Evolutionary conservation across 2,888 invertebrate genomes (phyloP), one percentile per base, ranked within the genome.

Genomic region (Micoletzkya japonica): DNA sequence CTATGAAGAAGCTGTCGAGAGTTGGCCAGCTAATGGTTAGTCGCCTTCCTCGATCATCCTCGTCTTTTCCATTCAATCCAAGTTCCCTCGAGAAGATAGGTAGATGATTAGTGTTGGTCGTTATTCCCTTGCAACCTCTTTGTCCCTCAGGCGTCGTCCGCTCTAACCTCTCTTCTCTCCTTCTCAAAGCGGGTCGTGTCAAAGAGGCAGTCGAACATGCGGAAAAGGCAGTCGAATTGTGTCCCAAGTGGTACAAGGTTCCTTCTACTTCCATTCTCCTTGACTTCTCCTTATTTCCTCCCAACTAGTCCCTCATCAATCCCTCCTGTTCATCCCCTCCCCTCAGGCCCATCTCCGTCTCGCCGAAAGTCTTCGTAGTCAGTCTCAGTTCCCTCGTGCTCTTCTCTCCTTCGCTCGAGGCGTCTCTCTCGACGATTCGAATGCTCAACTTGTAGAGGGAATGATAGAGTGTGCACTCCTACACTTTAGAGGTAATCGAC

Each of bases 11-110:
- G 50, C 58, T 0, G 57, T 50, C 14, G 44, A 68, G 44, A 57
- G 34, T 39, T 67, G 67, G 67, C 67, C 67, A n/a, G 44, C 30
- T 2, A 68, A 68, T 58, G 68, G 68, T 58, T 14, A 28, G 52
- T 66, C 37, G n/a, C 34, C 28, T 54, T 20, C 32, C 20, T 3
- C 36, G 2, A 32, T 57, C 34, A 7, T 26, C 60, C 10, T 26
- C n/a, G n/a, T 50, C 50, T 28, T n/a, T 50, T 52, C 26, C 34
- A 50, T 26, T n/a, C 30, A 24, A 20, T 28, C 30, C 4, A 28
- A 7, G 26, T 24, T 28, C 7, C 26, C 44, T 66, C 24, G 28
- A 6, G 10, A 17, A 32, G n/a, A n/a, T n/a, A n/a, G n/a, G n/a
- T n/a, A n/a, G n/a, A n/a, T n/a, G n/a, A n/a, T n/a, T n/a, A n/a